These are phyloP conservation scores for Keiferia lycopersicella DNA, from an alignment of 2,888 invertebrate species.

Conservation along the genomic window DNA sequence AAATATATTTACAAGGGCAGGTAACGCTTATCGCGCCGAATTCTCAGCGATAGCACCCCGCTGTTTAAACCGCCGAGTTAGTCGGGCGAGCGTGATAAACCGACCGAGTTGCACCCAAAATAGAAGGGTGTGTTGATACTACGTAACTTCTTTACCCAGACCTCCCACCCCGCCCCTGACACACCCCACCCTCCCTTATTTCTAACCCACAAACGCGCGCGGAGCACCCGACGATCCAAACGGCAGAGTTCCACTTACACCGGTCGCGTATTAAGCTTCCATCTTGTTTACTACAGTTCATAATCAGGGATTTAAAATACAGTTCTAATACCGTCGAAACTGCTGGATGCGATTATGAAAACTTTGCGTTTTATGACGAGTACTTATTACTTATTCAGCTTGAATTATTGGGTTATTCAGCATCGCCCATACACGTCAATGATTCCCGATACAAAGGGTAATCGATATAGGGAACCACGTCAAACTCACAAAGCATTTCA, in stretches of 20 bases:
- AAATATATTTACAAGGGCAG: conserved; percentile 14
- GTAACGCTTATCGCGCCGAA: conserved; percentile 22
- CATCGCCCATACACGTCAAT: conserved; percentile 16
- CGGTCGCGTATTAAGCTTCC: conserved; percentile 21
- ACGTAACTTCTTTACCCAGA: conserved; percentile 14
- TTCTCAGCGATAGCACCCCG: conserved; percentile 24
- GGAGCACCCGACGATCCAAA: background rate
- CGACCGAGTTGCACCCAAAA: conserved; percentile 23
- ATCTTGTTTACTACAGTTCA: conserved; percentile 25
- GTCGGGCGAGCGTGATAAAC: conserved; percentile 25
- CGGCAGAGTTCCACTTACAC: conserved; percentile 5
- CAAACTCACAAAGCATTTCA: conserved; percentile 26
- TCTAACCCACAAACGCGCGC: background rate
- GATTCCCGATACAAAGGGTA: conserved; percentile 20
- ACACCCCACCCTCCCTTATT: conserved; percentile 13
- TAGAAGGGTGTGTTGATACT: conserved; percentile 25
- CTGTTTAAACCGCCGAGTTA: conserved; percentile 24
- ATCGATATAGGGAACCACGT: conserved; percentile 24
- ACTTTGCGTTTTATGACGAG: conserved; percentile 7
- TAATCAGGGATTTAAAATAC: conserved; percentile 26
- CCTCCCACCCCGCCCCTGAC: conserved; percentile 1
- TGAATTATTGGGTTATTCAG: background rate
- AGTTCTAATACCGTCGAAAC: conserved; percentile 16
- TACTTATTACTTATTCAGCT: conserved; percentile 7
- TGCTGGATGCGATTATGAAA: conserved; percentile 15